These are phyloP conservation scores for Mus caroli DNA, from an alignment of 2,797 vertebrate species.

Conservation along the genomic window DNA sequence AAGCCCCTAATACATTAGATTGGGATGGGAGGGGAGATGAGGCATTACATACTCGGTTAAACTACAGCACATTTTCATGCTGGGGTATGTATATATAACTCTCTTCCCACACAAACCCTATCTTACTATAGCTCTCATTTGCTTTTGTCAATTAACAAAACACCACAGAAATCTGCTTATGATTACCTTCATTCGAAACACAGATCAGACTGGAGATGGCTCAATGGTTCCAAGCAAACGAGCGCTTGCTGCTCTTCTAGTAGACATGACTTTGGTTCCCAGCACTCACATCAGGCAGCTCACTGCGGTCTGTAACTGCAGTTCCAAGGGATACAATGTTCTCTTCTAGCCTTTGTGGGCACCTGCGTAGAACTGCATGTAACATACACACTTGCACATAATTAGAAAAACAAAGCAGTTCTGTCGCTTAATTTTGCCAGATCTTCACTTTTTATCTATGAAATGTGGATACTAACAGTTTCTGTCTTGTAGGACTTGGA, in stretches of 20 bases:
- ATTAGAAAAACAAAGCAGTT: not conserved
- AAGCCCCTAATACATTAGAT: not conserved
- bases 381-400: not conserved
- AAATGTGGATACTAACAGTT: not conserved
- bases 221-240: not conserved
- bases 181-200: not conserved
- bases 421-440: not conserved
- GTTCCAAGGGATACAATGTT: not conserved
- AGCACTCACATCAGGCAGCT: not conserved
- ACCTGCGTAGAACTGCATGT: not conserved
- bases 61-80: not conserved
- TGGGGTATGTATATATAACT: not conserved
- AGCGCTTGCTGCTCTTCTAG: not conserved
- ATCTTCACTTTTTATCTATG: not conserved
- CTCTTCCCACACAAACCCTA: not conserved
- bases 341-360: not conserved
- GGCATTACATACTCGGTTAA: not conserved
- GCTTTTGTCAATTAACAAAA: not conserved
- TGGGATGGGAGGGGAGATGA: not conserved
- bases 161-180: not conserved
- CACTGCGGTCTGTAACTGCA: not conserved
- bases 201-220: not conserved
- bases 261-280: not conserved
- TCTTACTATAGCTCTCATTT: not conserved
- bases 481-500: not conserved